Conservation (phyloP, 30 jellyfish, hydroid and myxozoan species). For the Hydra vulgaris region DNA sequence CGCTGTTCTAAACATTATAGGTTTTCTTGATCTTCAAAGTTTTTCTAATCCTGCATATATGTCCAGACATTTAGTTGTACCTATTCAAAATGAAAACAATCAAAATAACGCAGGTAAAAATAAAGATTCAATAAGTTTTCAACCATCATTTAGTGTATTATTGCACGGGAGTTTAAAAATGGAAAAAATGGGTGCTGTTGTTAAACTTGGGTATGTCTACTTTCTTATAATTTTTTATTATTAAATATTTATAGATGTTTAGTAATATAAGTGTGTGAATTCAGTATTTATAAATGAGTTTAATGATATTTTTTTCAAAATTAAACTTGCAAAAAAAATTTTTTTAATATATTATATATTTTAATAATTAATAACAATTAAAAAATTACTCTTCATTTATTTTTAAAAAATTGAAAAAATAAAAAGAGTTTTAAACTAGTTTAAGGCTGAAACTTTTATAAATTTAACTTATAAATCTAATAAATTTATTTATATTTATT, state of each 20-base stretch:
- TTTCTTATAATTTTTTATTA: neutral
- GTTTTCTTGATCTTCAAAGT: conserved; percentile 73
- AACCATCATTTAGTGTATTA: conserved; percentile 80
- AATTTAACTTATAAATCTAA: too few relatives aligned
- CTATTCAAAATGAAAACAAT: conserved; percentile 30
- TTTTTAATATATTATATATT: too few relatives aligned
- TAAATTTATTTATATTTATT: too few relatives aligned
- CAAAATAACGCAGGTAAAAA: conserved; percentile 9
- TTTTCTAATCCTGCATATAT: conserved; percentile 64
- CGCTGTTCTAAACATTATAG: conserved; percentile 38
- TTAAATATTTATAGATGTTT: neutral
- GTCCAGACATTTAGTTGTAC: conserved; percentile 72
- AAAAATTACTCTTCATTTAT: too few relatives aligned
- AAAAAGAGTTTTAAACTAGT: too few relatives aligned
- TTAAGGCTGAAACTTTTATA: too few relatives aligned
- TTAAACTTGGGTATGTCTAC: conserved; percentile 63
- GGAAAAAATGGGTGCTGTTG: conserved; percentile 82
- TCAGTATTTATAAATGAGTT: too few relatives aligned
- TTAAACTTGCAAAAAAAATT: too few relatives aligned
- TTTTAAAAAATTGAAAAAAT: too few relatives aligned
- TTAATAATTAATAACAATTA: too few relatives aligned
- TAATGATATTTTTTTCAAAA: too few relatives aligned
- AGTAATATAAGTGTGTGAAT: too few relatives aligned
- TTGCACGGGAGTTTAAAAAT: conserved; percentile 88
- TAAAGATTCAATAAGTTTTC: conserved; percentile 20